Percentiles rank a stretch among this genome's conserved stretches.
Conservation (phyloP, 1,140 invertebrate genomes). For the Bicyclus anynana region DNA sequence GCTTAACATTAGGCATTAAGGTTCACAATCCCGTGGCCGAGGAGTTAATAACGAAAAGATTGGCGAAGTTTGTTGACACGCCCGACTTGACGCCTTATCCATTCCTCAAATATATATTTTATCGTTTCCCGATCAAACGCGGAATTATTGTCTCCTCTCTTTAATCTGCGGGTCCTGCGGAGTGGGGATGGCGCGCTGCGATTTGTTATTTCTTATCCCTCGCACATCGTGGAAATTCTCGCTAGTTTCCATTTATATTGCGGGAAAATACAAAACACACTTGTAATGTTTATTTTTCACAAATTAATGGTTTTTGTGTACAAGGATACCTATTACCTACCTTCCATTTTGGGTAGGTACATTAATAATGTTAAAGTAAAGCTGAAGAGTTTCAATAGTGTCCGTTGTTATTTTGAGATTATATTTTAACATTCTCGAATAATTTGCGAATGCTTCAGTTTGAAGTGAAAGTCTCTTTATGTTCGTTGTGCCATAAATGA, state of each 20-base stretch:
- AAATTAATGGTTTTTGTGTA: no score
- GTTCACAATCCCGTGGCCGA: not conserved
- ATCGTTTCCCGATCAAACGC: constrained; percentile 11
- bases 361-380: no score
- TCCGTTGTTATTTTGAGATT: no score
- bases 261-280: no score
- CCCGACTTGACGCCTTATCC: constrained; percentile 21
- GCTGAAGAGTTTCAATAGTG: no score
- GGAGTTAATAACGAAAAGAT: constrained; percentile 39
- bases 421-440: no score
- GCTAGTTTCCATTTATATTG: not conserved
- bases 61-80: constrained; percentile 38
- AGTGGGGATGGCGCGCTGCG: not conserved
- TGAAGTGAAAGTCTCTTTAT: no score
- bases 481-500: no score
- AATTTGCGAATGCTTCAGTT: no score
- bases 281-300: no score
- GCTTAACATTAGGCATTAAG: not conserved
- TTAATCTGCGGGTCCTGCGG: not conserved
- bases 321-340: no score
- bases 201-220: not conserved
- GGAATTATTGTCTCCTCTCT: constrained; percentile 7
- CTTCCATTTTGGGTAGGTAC: no score
- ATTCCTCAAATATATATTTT: constrained; percentile 32
- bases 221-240: not conserved